Percentiles rank a stretch among this genome's conserved stretches.
These are phyloP conservation scores for Aleiodes leptofemur DNA, from an alignment of 2,888 invertebrate genomes.

Conservation along the genomic window DNA sequence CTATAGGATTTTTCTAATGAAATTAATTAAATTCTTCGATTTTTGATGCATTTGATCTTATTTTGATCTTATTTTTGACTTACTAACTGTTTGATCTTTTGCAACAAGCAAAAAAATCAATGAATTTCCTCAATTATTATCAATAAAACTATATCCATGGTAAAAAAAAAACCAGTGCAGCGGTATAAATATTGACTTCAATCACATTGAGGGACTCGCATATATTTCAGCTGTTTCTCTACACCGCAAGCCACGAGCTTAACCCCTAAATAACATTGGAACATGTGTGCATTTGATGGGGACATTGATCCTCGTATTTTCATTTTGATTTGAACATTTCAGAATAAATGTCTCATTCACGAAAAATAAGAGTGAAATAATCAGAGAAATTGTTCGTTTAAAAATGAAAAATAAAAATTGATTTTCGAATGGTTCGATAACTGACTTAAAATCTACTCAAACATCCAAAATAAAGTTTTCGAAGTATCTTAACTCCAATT, in stretches of 20 bases:
- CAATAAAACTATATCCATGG: background rate
- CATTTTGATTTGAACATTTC: conserved; percentile 5
- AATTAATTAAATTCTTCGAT: no score
- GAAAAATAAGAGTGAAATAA: conserved; percentile 63
- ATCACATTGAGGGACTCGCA: conserved; percentile 62
- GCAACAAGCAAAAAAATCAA: no score
- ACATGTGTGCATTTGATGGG: no score
- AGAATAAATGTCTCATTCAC: conserved; percentile 34
- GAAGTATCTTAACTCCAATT: background rate
- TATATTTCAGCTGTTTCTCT: conserved; percentile 37
- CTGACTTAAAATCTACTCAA: conserved; percentile 49
- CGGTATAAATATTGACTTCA: conserved; percentile 69
- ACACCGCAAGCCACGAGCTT: conserved; percentile 23
- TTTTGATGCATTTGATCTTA: no score
- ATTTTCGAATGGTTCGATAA: conserved; percentile 62
- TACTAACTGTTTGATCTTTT: no score
- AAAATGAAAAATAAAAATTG: no score
- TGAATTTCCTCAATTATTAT: no score
- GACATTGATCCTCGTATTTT: no score
- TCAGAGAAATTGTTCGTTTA: no score
- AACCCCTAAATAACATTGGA: no score
- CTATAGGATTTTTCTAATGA: no score
- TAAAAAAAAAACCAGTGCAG: conserved; percentile 32
- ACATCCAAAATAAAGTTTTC: conserved; percentile 37
- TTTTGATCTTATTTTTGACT: no score